These are phyloP conservation scores for Mycteria americana DNA, from an alignment of 2,797 vertebrate species.

Conservation along the genomic window DNA sequence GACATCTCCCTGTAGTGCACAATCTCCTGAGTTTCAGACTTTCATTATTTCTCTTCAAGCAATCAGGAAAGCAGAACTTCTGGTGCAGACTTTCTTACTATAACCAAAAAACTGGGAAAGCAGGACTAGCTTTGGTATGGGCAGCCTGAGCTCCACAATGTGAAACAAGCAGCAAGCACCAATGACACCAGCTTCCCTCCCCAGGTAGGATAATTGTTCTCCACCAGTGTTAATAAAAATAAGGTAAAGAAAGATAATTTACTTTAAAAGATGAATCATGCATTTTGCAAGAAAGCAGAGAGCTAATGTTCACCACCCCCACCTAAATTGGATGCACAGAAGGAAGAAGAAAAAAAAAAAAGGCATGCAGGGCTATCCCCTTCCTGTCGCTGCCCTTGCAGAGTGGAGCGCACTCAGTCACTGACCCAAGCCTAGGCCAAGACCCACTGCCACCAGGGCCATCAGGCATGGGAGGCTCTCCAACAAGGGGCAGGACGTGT, in stretches of 20 bases:
- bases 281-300: background rate
- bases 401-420: fast-evolving
- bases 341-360: background rate
- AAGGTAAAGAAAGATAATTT: background rate
- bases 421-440: background rate
- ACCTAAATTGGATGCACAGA: background rate
- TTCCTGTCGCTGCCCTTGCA: background rate
- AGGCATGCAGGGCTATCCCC: background rate
- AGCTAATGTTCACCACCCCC: background rate
- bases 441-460: background rate
- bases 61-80: background rate
- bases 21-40: background rate
- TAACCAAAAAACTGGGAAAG: background rate
- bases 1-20: background rate
- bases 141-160: background rate
- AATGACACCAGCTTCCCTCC: background rate
- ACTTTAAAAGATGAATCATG: background rate
- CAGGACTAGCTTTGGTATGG: background rate
- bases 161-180: background rate
- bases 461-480: background rate
- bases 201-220: background rate
- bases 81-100: background rate
- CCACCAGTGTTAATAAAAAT: background rate
- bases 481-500: background rate
- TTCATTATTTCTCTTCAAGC: background rate